Conservation (phyloP, 2,888 invertebrate genomes). For the Diplazon laetatorius region DNA sequence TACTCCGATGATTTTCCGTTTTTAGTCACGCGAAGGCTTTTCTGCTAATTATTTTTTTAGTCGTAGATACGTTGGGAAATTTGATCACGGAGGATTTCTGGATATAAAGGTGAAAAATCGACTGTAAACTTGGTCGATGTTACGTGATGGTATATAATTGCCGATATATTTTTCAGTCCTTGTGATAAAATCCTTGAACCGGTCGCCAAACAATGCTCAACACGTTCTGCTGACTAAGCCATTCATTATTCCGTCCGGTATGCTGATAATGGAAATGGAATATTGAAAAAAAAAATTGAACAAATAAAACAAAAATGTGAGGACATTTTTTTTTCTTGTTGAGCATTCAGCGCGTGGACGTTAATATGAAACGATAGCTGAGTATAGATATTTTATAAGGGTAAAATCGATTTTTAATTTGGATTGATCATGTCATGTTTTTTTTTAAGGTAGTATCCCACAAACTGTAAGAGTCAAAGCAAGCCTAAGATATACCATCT, state of each 20-base stretch:
- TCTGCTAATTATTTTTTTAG: slow-evolving; percentile 1
- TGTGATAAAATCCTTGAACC: not conserved
- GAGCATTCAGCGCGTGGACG: not conserved
- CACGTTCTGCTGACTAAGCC: not conserved
- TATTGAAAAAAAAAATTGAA: not conserved
- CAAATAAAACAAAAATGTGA: not conserved
- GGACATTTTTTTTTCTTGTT: not conserved
- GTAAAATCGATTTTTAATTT: too few species aligned
- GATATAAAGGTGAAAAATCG: too few species aligned
- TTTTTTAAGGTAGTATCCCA: too few species aligned
- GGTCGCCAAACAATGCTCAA: not conserved
- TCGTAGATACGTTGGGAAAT: not conserved
- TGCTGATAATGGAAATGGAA: not conserved
- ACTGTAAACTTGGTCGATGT: not conserved
- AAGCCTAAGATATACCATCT: too few species aligned
- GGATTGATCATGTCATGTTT: too few species aligned
- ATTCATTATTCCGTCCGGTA: not conserved
- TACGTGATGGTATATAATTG: not conserved
- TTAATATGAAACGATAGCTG: not conserved
- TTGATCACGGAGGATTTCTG: too few species aligned
- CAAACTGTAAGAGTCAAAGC: too few species aligned
- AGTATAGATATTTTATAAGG: too few species aligned
- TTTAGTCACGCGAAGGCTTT: not conserved
- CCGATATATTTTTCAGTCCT: not conserved
- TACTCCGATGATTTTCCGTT: not conserved